A percentile compares a stretch with the other conserved stretches of the same genome.
phyloP scores from a whole-genome alignment of 2,797 vertebrate species.

The Bufotes viridis region DNA sequence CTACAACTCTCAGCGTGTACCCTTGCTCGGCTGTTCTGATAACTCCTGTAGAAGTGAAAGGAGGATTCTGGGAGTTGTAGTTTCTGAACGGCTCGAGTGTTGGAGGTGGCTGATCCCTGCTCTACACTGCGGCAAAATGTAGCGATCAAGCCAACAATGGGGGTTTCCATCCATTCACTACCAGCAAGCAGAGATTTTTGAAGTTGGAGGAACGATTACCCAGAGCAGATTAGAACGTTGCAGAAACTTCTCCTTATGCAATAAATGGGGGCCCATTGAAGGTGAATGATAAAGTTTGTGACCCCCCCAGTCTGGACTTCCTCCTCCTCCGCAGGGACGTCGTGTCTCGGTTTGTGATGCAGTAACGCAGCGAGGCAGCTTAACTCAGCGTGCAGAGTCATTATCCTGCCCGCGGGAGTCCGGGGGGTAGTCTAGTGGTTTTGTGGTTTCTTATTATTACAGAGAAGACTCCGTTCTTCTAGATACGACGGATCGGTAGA shows the following conservation, averaged over 20 bases:
- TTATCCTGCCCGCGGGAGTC: constrained; percentile 37
- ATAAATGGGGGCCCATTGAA: no score
- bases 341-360: neutral
- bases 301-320: neutral
- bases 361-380: neutral
- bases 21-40: no score
- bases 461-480: constrained; percentile 18
- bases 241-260: neutral
- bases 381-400: neutral
- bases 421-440: constrained; percentile 44
- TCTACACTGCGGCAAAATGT: no score
- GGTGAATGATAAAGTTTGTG: neutral
- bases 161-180: no score
- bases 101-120: no score
- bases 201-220: no score
- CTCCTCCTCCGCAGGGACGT: neutral
- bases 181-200: neutral
- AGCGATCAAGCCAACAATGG: no score
- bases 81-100: no score
- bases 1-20: no score
- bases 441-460: constrained; percentile 41
- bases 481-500: constrained; percentile 26
- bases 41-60: no score
- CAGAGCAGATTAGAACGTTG: no score
- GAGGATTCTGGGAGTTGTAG: no score